Percentiles rank a stretch among this genome's conserved stretches.
Conservation (phyloP, 1,140 invertebrate genomes). For the Drosophila elegans region DNA sequence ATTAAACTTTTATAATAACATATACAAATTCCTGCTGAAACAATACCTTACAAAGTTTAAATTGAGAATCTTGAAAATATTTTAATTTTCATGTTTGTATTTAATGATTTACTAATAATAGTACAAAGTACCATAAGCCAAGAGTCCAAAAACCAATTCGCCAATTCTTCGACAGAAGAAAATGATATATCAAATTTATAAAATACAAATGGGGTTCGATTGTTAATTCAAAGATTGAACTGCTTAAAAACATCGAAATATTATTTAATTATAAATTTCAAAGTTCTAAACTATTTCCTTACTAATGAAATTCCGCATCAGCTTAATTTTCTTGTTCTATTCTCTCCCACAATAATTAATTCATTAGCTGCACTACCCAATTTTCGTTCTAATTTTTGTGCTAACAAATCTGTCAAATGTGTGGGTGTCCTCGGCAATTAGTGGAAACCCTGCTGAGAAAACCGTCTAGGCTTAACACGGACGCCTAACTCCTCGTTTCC, state of each 20-base stretch:
- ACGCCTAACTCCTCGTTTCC: background rate
- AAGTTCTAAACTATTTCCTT: background rate
- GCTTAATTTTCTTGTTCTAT: background rate
- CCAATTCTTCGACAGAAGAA: no score
- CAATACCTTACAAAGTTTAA: no score
- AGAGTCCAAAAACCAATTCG: no score
- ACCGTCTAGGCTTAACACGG: slow-evolving; percentile 27
- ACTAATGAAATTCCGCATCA: no score
- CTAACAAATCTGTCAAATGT: slow-evolving; percentile 44
- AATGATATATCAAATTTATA: no score
- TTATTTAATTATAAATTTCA: background rate
- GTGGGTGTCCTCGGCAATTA: slow-evolving; percentile 34
- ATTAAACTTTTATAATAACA: no score
- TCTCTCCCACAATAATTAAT: slow-evolving; percentile 29
- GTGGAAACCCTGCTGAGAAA: slow-evolving; percentile 22
- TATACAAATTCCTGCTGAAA: no score
- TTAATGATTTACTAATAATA: no score
- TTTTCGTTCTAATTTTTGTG: slow-evolving; percentile 23
- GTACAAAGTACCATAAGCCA: no score
- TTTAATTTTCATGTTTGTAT: no score
- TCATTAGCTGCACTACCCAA: slow-evolving; percentile 25
- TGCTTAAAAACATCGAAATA: background rate
- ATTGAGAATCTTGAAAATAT: no score
- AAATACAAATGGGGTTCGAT: no score
- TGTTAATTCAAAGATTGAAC: background rate